Percentiles rank a stretch among this genome's conserved stretches.
Conservation (phyloP, 2,113 vertebrate species). For the Eretmochelys imbricata region DNA sequence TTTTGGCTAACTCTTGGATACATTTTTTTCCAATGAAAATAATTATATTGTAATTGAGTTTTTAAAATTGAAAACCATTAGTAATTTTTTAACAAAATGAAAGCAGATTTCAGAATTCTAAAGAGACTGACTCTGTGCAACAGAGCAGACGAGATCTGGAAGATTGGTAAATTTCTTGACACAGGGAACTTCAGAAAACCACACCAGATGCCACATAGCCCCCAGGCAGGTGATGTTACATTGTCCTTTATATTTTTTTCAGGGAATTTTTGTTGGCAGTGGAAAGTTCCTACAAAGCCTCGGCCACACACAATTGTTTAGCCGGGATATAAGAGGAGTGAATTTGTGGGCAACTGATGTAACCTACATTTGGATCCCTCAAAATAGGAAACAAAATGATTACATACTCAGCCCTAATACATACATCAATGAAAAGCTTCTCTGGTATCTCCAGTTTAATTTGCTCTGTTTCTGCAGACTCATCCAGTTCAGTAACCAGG, state of each 20-base stretch:
- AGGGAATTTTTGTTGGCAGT: neutral
- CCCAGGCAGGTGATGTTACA: too few relatives aligned
- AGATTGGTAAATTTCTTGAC: neutral
- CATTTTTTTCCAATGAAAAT: neutral
- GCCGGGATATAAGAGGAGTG: neutral
- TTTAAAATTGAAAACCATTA: neutral
- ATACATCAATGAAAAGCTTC: constrained; percentile 71
- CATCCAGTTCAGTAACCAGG: constrained; percentile 53
- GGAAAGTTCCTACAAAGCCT: neutral
- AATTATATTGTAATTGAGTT: neutral
- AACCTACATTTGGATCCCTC: neutral
- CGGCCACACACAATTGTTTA: neutral
- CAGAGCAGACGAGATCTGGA: neutral
- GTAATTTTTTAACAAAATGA: neutral
- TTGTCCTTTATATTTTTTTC: neutral
- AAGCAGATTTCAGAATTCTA: neutral
- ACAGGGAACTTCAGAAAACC: neutral
- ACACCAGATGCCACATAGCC: neutral
- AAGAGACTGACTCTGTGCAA: neutral
- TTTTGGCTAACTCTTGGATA: neutral
- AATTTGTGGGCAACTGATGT: neutral
- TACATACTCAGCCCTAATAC: neutral
- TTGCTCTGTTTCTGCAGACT: constrained; percentile 65
- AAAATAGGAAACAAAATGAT: neutral
- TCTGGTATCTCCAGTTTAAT: constrained; percentile 33